Base-by-base conservation (phyloP, 2,113 vertebrate genomes). In the Nerophis ophidion region DNA sequence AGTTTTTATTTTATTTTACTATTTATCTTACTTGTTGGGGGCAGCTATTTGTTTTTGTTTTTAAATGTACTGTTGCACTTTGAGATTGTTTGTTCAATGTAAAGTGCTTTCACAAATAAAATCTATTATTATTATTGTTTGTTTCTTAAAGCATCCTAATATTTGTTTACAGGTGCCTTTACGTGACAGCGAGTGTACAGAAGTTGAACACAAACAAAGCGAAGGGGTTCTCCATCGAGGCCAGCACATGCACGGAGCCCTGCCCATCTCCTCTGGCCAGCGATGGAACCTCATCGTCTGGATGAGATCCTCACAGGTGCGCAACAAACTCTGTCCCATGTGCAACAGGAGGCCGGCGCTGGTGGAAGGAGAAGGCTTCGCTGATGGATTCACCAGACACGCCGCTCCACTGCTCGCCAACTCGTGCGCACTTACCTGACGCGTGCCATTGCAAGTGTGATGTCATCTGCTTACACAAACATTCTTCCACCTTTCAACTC, bases 201-300 rank as follows among this genome's bases (percentile, higher is more conserved):
- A 98, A 66, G 87, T 96, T 0, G 78, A 92, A 15, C 95, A 99
- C 0, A 42, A 77, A n/a, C 68, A 83, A 1, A 72, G 85, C 0
- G 86, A 87, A 34, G 95, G 93, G 7, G 60, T 99, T 75, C 85
- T 99, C 9, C 97, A 99, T 72, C 87, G 93, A 0, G 96, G 97
- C 0, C 95, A 95, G 53, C 97, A 99, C 68, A 91, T 95, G 80
- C 97, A 99, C 0, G 96, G 97, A 0, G 95, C 95, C 0, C 86
- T 94, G 67, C 92, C 94, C 67, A 91, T 99, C 63, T 82, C 86
- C 45, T 89, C 90, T 0, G 95, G 97, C 0, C 88, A 93, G 62
- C 94, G 97, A 56, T 97, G 94, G 93, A 99, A 98, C 81, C 93
- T 99, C 44, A 90, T 99, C 3, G 0, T 98, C 42, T 99, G 97